Evolutionary conservation across 1,140 invertebrate species (phyloP).

Genomic region (Eciton burchellii): DNA sequence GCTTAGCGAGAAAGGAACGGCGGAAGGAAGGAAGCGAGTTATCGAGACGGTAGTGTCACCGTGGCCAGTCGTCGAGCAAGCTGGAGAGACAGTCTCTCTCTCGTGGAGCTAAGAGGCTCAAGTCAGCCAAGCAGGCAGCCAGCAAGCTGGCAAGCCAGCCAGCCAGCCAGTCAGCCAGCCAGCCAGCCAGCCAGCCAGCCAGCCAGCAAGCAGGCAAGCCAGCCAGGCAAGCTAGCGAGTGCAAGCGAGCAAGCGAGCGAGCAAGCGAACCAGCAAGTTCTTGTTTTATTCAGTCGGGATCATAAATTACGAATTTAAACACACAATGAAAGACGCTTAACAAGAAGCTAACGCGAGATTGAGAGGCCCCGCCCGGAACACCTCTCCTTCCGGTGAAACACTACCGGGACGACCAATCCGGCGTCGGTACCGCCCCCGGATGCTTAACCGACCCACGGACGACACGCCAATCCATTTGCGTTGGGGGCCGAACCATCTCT

Average conservation of each 20-base stretch:
- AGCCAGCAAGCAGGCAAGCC: conserved; percentile 59
- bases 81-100: conserved; percentile 62
- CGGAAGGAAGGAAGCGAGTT: conserved; percentile 71
- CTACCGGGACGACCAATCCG: conserved; percentile 76
- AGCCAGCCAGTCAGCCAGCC: conserved; percentile 61
- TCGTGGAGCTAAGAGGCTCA: conserved; percentile 55
- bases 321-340: conserved; percentile 87
- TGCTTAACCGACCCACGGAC: conserved; percentile 60
- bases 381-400: conserved; percentile 75
- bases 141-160: conserved; percentile 59
- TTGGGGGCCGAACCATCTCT: conserved; percentile 51
- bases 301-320: conserved; percentile 86
- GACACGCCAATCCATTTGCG: conserved; percentile 62
- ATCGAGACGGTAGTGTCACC: conserved; percentile 75
- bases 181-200: conserved; percentile 58
- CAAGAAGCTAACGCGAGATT: conserved; percentile 86
- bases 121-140: conserved; percentile 67
- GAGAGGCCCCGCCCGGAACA: conserved; percentile 83
- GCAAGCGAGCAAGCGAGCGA: conserved; percentile 48
- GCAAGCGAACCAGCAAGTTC: conserved; percentile 77
- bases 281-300: conserved; percentile 86
- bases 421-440: conserved; percentile 62
- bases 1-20: conserved; percentile 55
- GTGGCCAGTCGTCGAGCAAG: conserved; percentile 72
- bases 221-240: conserved; percentile 60